A percentile compares a stretch with the other conserved stretches of the same genome.
Evolutionary conservation across 2,888 invertebrate genomes (phyloP).

Genomic region (Eupithecia centaureata): DNA sequence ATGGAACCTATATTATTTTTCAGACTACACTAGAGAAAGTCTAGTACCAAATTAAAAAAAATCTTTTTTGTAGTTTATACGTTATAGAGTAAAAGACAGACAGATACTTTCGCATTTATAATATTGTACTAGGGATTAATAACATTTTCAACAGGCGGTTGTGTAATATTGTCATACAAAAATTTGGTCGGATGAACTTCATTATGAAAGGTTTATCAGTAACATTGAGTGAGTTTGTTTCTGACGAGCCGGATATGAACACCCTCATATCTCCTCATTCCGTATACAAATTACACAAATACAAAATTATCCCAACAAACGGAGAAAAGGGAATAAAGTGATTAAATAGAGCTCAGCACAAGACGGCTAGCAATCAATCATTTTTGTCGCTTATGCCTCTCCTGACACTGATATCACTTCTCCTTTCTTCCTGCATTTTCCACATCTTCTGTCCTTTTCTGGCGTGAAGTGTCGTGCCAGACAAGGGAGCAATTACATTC

Average conservation of each 20-base stretch:
- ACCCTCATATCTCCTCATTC: constrained; percentile 75
- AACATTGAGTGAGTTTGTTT: constrained; percentile 63
- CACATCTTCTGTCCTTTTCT: constrained; percentile 67
- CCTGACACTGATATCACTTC: constrained; percentile 65
- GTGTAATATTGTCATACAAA: constrained; percentile 10
- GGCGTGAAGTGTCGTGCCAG: constrained; percentile 82
- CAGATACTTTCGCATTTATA: too few species aligned
- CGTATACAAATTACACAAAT: constrained; percentile 83
- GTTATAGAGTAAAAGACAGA: too few species aligned
- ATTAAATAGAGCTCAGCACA: constrained; percentile 85
- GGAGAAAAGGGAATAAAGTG: constrained; percentile 85
- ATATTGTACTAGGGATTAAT: too few species aligned
- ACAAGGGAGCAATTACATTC: constrained; percentile 85
- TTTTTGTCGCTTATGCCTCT: constrained; percentile 82
- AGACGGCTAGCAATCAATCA: constrained; percentile 84
- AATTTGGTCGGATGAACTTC: constrained; percentile 20
- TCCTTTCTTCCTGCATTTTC: constrained; percentile 57
- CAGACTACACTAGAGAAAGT: too few species aligned
- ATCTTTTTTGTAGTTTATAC: too few species aligned
- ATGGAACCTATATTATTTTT: too few species aligned
- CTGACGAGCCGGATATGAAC: constrained; percentile 74
- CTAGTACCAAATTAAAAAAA: too few species aligned
- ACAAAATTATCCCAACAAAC: constrained; percentile 83
- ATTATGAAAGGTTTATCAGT: constrained; percentile 59
- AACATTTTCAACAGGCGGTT: too few species aligned